Percentiles rank a stretch among this genome's conserved stretches.
phyloP scores from a whole-genome alignment of 1,140 invertebrate species.

The Bombus consobrinus region DNA sequence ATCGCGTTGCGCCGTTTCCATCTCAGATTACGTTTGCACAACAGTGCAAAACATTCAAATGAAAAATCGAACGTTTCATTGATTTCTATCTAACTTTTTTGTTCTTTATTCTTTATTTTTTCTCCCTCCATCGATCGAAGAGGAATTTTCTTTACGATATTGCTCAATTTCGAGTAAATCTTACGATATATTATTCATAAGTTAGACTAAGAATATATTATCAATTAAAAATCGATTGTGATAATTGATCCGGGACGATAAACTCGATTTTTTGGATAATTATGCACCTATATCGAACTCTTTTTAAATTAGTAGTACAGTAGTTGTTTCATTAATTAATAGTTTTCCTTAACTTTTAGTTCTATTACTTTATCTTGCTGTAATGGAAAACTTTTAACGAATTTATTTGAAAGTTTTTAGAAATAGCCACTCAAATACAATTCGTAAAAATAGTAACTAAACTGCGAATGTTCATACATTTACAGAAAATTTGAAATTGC shows the following conservation, averaged over 20 bases:
- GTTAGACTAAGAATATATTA: neutral
- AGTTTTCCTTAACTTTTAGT: neutral
- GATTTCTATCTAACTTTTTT: neutral
- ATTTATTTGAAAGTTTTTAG: neutral
- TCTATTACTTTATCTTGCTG: neutral
- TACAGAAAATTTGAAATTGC: no score
- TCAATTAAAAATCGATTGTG: neutral
- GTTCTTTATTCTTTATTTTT: neutral
- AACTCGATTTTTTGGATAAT: neutral
- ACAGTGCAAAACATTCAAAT: neutral
- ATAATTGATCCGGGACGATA: neutral
- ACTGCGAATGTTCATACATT: no score
- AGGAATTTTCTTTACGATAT: neutral
- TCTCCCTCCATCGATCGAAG: neutral
- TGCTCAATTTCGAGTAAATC: neutral
- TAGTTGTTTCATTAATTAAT: no score
- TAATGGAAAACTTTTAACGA: neutral
- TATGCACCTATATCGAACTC: no score
- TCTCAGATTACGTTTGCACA: neutral
- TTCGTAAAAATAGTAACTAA: neutral
- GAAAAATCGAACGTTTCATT: neutral
- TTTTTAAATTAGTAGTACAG: no score
- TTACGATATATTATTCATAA: neutral
- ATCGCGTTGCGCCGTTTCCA: neutral
- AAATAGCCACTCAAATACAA: neutral